phyloP scores from a whole-genome alignment of 2,113 vertebrate species.

The Camelus bactrianus region DNA sequence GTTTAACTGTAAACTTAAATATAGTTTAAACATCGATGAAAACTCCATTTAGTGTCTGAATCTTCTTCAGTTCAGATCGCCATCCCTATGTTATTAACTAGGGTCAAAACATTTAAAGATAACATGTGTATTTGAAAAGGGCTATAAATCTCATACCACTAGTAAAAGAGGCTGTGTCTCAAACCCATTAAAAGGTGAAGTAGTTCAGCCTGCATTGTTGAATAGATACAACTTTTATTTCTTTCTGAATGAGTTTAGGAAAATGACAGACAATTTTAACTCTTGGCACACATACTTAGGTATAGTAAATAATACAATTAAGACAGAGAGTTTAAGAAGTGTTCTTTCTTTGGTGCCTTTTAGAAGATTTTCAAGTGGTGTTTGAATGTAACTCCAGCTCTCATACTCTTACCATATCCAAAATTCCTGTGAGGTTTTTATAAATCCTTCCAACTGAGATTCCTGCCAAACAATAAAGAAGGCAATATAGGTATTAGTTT shows the following conservation, averaged over 20 bases:
- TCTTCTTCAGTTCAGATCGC: not conserved
- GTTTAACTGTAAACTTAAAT: not conserved
- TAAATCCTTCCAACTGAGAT: not conserved
- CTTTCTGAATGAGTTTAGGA: not conserved
- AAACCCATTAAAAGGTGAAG: slow-evolving; percentile 4
- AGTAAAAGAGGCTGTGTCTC: not conserved
- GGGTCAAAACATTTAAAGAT: slow-evolving; percentile 50
- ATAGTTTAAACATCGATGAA: slow-evolving; percentile 39
- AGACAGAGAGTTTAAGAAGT: not conserved
- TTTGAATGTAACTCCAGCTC: not conserved
- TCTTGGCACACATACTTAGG: not conserved
- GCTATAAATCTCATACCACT: not conserved
- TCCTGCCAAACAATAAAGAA: not conserved
- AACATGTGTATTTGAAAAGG: not conserved
- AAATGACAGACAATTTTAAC: not conserved
- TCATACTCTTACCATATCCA: not conserved
- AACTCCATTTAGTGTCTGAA: not conserved
- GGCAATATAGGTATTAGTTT: not conserved
- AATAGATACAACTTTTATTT: slow-evolving; percentile 6
- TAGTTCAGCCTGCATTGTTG: not conserved
- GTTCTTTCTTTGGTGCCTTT: not conserved
- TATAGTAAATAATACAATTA: slow-evolving; percentile 12
- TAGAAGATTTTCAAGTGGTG: not conserved
- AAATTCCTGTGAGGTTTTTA: not conserved
- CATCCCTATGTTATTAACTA: not conserved